phyloP scores from a whole-genome alignment of 2,888 invertebrate species.

The Trissolcus brochymenae region DNA sequence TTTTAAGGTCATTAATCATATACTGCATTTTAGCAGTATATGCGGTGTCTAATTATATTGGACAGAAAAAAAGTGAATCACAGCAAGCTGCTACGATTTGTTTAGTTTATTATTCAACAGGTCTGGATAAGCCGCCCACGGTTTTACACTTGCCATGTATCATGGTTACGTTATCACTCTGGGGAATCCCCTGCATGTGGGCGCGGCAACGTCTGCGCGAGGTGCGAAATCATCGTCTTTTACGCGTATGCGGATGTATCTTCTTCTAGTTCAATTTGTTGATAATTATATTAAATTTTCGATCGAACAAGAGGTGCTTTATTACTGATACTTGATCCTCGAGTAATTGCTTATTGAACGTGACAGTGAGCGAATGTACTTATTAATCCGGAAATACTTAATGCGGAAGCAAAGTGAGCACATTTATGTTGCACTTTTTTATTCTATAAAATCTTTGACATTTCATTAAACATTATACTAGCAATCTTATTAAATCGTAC shows the following conservation, averaged over 20 bases:
- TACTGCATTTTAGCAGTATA: slow-evolving; percentile 1
- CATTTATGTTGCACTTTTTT: too few species aligned
- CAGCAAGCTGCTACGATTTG: slow-evolving; percentile 53
- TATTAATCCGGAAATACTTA: too few species aligned
- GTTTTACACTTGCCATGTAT: slow-evolving; percentile 30
- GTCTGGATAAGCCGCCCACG: slow-evolving; percentile 53
- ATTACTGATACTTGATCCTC: too few species aligned
- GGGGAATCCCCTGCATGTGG: slow-evolving; percentile 50
- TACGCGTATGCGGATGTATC: slow-evolving; percentile 19
- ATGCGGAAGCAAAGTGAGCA: too few species aligned
- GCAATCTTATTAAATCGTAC: too few species aligned
- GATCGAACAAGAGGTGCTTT: too few species aligned
- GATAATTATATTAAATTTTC: too few species aligned
- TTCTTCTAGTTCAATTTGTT: too few species aligned
- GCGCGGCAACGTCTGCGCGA: slow-evolving; percentile 55
- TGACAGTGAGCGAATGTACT: too few species aligned
- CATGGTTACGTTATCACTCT: slow-evolving; percentile 54
- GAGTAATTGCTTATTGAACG: too few species aligned
- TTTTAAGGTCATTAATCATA: slow-evolving; percentile 15
- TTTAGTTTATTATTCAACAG: slow-evolving; percentile 58
- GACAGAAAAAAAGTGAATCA: slow-evolving; percentile 62
- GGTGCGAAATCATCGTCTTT: slow-evolving; percentile 44
- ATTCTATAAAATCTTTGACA: too few species aligned
- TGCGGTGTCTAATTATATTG: slow-evolving; percentile 59
- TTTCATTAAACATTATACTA: too few species aligned